Conservation (phyloP, 2,888 invertebrate genomes). For the Lasiommata megera region DNA sequence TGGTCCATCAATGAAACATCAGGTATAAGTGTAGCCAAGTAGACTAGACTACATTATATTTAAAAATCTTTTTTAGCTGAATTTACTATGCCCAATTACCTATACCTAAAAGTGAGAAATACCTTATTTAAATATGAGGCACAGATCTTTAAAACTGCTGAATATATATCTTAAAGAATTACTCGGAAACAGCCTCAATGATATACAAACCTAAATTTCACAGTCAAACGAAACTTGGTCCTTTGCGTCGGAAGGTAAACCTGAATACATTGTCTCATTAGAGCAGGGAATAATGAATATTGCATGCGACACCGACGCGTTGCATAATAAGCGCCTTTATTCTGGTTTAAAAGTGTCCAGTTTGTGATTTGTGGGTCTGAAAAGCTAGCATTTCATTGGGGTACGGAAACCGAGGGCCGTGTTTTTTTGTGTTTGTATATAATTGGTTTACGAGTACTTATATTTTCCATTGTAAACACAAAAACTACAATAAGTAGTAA, state of each 20-base stretch:
- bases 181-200: constrained; percentile 4
- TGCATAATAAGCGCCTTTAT: constrained; percentile 40
- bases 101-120: too few relatives aligned
- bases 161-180: neutral
- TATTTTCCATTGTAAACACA: too few relatives aligned
- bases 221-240: constrained; percentile 29
- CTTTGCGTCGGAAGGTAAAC: constrained; percentile 40
- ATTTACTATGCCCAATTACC: too few relatives aligned
- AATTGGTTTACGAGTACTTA: too few relatives aligned
- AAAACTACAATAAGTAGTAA: too few relatives aligned
- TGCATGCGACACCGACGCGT: constrained; percentile 46
- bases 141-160: neutral
- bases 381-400: neutral
- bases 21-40: too few relatives aligned
- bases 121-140: too few relatives aligned
- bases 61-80: too few relatives aligned
- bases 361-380: neutral
- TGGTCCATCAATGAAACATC: too few relatives aligned
- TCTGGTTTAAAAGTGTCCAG: constrained; percentile 8
- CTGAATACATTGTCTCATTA: constrained; percentile 58
- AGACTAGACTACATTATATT: too few relatives aligned
- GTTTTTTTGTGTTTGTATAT: too few relatives aligned
- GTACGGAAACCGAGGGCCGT: too few relatives aligned
- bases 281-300: constrained; percentile 54
- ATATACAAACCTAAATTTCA: constrained; percentile 24